These are phyloP conservation scores for Carettochelys insculpta DNA, from an alignment of 2,113 vertebrate species.

Conservation along the genomic window DNA sequence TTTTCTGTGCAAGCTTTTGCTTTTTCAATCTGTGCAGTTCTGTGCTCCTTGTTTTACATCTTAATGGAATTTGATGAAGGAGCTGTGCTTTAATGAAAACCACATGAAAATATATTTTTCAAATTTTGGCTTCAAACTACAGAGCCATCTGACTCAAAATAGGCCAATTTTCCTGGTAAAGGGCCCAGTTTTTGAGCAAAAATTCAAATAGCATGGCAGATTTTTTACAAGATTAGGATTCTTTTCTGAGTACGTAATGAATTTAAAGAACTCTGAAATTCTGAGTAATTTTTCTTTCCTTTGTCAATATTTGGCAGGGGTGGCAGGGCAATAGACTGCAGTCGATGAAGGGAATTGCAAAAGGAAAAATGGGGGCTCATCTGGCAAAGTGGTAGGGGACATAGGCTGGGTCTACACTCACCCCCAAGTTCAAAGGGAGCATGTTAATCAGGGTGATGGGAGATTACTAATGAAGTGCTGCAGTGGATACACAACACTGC, in stretches of 20 bases:
- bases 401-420: no score
- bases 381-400: not conserved
- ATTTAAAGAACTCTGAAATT: not conserved
- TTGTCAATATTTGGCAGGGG: not conserved
- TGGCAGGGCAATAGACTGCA: not conserved
- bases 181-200: slow-evolving; percentile 20
- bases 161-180: slow-evolving; percentile 39
- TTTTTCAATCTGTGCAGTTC: not conserved
- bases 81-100: slow-evolving; percentile 30
- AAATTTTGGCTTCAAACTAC: slow-evolving; percentile 6
- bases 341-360: slow-evolving; percentile 12
- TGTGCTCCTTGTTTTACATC: not conserved
- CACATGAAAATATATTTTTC: not conserved
- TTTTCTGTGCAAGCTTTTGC: not conserved
- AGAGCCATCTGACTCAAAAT: slow-evolving; percentile 23
- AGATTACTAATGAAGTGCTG: no score
- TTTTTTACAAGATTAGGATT: slow-evolving; percentile 8
- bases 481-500: no score
- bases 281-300: not conserved
- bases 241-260: slow-evolving; percentile 3
- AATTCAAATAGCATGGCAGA: slow-evolving; percentile 26
- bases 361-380: not conserved
- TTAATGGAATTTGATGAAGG: slow-evolving; percentile 27
- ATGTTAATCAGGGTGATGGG: no score
- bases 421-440: no score